Evolutionary conservation across 1,140 invertebrate species (phyloP).

Genomic region (Leptinotarsa defecta): DNA sequence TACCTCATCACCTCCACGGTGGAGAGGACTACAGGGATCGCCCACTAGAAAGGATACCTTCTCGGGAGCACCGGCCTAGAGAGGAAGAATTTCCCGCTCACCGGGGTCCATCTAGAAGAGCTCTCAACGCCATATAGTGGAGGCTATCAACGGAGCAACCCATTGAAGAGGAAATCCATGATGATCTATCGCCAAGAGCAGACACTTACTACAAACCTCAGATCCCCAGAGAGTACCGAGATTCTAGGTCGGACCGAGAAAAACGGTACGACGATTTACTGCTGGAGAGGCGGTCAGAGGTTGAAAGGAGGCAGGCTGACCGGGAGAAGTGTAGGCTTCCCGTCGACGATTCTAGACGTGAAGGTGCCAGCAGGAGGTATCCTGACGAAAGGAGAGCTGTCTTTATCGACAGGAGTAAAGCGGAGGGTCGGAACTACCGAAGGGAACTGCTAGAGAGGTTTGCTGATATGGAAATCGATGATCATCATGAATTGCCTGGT

Average conservation of each 20-base stretch:
- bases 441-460: conserved; percentile 54
- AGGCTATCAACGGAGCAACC: conserved; percentile 57
- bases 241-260: conserved; percentile 44
- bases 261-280: conserved; percentile 34
- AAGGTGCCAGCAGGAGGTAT: conserved; percentile 35
- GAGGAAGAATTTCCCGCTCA: conserved; percentile 59
- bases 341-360: conserved; percentile 19
- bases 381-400: conserved; percentile 34
- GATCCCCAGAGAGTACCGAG: conserved; percentile 52
- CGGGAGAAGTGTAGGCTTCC: conserved; percentile 31
- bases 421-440: conserved; percentile 53
- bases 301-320: conserved; percentile 37
- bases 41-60: conserved; percentile 42
- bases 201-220: conserved; percentile 53
- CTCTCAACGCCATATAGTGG: conserved; percentile 62
- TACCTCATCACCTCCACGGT: conserved; percentile 42
- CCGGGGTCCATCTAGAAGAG: conserved; percentile 58
- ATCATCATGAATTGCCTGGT: conserved; percentile 49
- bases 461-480: conserved; percentile 54
- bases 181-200: conserved; percentile 47
- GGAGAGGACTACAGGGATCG: conserved; percentile 51
- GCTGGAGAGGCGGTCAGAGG: conserved; percentile 36
- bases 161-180: conserved; percentile 56
- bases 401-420: conserved; percentile 40
- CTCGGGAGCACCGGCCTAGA: conserved; percentile 46